Evolutionary conservation across 1,140 invertebrate genomes (phyloP), one percentile per base, ranked within the genome.

Genomic region (Heliconius hewitsoni): DNA sequence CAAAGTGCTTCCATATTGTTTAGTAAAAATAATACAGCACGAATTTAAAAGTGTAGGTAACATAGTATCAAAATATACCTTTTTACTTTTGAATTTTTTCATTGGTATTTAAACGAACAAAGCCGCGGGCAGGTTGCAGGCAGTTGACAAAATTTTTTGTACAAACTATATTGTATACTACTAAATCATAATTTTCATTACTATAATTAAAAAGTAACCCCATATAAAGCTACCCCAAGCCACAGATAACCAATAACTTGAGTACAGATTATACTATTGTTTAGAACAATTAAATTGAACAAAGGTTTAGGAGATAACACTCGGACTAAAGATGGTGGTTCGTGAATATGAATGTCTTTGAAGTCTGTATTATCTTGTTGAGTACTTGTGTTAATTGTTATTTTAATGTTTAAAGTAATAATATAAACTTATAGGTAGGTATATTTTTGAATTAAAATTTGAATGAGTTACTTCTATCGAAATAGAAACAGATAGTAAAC

Each of bases 241-340:
- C 71, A 77, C 75, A 80, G 79, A 80, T 80, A 80, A 80, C 71
- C 73, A 75, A 80, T 74, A 80, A 78, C 78, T 79, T 27, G 73
- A 76, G 57, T 42, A 81, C 73, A 81, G 80, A 81, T 81, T 74
- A 81, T 66, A 37, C 75, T 55, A 81, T 81, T 81, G 79, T 81
- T 71, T 66, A 60, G 72, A 73, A 77, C 79, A 74, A 80, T 80
- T 80, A 80, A 80, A 76, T 75, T 50, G 73, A 80, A 80, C 78
- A 80, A 80, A 75, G 78, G 73, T 55, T 46, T 57, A 76, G 74
- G 27, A 71, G 77, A 76, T 76, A 71, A 30, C 37, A 76, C 60
- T 76, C 34, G 16, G 66, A 76, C 75, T 71, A 76, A 76, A 76
- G 75, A 76, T 71, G 75, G 75, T 42, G 66, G 57, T 42, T 55